These are phyloP conservation scores for Pissodes strobi DNA, from an alignment of 1,140 invertebrate species.

Conservation along the genomic window DNA sequence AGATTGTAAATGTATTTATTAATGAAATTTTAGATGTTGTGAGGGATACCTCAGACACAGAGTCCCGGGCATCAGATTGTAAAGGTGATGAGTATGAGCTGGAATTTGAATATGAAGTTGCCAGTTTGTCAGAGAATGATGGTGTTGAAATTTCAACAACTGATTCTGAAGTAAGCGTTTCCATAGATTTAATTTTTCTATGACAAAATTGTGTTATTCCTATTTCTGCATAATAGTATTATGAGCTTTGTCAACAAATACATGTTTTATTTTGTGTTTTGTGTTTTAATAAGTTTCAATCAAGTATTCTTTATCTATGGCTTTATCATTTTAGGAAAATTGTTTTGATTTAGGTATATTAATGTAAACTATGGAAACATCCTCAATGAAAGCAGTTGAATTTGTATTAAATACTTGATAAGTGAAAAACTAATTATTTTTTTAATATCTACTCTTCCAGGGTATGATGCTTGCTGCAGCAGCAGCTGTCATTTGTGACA, in stretches of 20 bases:
- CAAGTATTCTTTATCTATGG: no score
- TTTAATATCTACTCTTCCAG: background rate
- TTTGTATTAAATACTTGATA: no score
- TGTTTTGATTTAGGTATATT: no score
- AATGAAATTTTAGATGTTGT: conserved; percentile 50
- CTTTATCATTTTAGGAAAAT: no score
- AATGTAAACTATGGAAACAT: no score
- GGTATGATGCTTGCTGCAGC: conserved; percentile 42
- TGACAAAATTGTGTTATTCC: no score
- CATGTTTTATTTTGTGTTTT: background rate
- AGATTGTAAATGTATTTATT: conserved; percentile 32
- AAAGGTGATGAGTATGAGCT: conserved; percentile 44
- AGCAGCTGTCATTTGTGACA: conserved; percentile 46
- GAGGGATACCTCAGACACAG: conserved; percentile 50
- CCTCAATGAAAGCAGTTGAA: no score
- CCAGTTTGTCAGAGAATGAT: conserved; percentile 42
- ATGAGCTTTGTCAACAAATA: background rate
- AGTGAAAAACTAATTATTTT: background rate
- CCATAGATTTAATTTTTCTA: no score
- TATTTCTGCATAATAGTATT: no score
- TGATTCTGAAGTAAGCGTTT: conserved; percentile 30
- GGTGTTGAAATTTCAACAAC: conserved; percentile 37
- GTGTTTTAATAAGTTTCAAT: no score
- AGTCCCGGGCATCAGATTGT: conserved; percentile 27
- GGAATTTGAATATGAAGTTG: conserved; percentile 50